Base-by-base conservation (phyloP, 2,797 vertebrate species). In the Ambastaia sidthimunki region DNA sequence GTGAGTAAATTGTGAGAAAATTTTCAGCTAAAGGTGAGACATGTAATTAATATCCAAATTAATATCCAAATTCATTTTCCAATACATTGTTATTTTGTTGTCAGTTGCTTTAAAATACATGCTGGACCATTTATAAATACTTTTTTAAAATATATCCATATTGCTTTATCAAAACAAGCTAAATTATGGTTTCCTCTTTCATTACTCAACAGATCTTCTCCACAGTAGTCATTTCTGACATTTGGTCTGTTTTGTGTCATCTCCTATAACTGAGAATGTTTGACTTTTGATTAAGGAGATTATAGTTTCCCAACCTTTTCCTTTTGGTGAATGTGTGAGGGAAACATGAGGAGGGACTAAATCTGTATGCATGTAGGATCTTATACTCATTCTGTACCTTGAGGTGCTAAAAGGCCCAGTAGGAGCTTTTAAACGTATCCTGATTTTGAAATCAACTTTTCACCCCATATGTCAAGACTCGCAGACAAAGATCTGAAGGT, bases 371-470 rank as follows among this genome's bases (percentile, higher is more conserved):
- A 19, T 82, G 81, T 54, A 54, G 5, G 18, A 60, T 82, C 76
- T 68, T 74, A 70, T 44, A 44, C 18, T 7, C n/a, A 12, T 23
- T 47, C 16, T 52, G 16, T 21, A 78, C 52, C 80, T 72, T 37
- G 18, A 66, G 70, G 54, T 71, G 50, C 60, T 16, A 31, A 4
- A 19, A 5, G 25, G 52, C 79, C 75, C 52, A 48, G 9, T 31
- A 74, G 31, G 7, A 59, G 66, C 66, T 19, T 16, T 23, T 66
- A 54, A 57, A 73, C 50, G 15, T 16, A 12, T 48, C 52, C 44
- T 67, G 62, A 77, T 68, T 54, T 52, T 52, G 23, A 7, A 63
- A 65, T 83, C 50, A 76, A 80, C 82, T 71, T 25, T 83, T 83
- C 66, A 80, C 50, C 66, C 68, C 12, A 12, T 23, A 15, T 19